Conservation (phyloP, 1,140 invertebrate species). For the Zaprionus africanus region DNA sequence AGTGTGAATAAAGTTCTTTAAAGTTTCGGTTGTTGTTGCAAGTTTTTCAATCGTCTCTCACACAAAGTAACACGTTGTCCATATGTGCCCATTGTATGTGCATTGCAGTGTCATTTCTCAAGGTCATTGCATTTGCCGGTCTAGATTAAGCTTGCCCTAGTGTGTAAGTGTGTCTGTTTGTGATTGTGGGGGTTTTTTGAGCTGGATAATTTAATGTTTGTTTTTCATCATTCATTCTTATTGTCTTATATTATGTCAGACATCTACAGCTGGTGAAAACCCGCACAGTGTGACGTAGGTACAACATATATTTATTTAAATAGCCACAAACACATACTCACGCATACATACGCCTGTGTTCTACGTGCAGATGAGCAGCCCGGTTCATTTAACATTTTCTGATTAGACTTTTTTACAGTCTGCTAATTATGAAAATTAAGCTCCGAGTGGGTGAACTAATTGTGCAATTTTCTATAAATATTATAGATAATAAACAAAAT, state of each 20-base stretch:
- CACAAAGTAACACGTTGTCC: constrained; percentile 51
- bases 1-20: constrained; percentile 32
- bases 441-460: background rate
- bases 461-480: background rate
- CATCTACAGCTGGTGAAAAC: constrained; percentile 26
- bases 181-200: constrained; percentile 36
- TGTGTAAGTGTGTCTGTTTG: constrained; percentile 36
- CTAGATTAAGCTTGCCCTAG: constrained; percentile 28
- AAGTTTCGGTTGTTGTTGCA: background rate
- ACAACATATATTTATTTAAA: constrained; percentile 4
- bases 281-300: constrained; percentile 7
- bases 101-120: constrained; percentile 73
- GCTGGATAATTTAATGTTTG: constrained; percentile 41
- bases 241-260: constrained; percentile 53
- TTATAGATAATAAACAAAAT: background rate
- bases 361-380: background rate
- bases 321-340: constrained; percentile 1
- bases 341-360: background rate
- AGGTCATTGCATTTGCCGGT: constrained; percentile 74
- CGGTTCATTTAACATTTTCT: background rate
- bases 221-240: constrained; percentile 17
- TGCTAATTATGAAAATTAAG: background rate
- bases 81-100: constrained; percentile 18
- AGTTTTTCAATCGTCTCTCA: background rate
- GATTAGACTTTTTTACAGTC: constrained; percentile 1